A percentile compares a stretch with the other conserved stretches of the same genome.
phyloP scores from a whole-genome alignment of 2,113 vertebrate species.

The Microcebus tavaratra region DNA sequence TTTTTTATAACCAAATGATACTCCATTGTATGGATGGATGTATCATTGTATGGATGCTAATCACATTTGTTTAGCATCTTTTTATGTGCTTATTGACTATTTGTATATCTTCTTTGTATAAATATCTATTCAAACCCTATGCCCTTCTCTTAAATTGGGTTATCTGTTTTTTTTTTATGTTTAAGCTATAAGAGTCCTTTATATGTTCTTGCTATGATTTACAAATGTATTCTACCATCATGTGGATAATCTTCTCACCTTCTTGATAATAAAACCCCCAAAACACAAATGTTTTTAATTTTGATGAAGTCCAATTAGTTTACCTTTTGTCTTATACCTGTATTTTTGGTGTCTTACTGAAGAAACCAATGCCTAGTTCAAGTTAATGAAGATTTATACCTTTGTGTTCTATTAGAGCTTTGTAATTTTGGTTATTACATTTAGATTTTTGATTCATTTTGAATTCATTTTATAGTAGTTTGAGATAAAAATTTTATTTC shows the following conservation, averaged over 20 bases:
- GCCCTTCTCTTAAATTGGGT: neutral
- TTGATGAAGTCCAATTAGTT: neutral
- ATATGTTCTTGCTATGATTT: neutral
- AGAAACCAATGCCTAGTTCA: neutral
- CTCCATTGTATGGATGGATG: neutral
- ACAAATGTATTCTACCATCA: neutral
- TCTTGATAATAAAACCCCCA: neutral
- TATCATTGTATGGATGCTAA: neutral
- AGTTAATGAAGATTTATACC: neutral
- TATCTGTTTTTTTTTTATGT: neutral
- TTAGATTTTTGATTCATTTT: conserved; percentile 15
- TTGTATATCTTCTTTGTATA: neutral
- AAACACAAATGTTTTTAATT: neutral
- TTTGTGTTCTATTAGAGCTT: neutral
- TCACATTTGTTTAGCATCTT: neutral
- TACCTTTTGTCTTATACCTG: neutral
- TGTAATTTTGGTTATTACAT: neutral
- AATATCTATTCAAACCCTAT: neutral
- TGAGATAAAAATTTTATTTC: neutral
- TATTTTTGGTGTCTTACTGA: neutral
- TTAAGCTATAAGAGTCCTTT: neutral
- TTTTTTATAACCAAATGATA: neutral
- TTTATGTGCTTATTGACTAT: neutral
- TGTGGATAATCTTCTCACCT: neutral
- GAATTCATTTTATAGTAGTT: neutral